These are phyloP conservation scores for Conchocele bisecta DNA, from an alignment of 2,888 invertebrate species.

Conservation along the genomic window DNA sequence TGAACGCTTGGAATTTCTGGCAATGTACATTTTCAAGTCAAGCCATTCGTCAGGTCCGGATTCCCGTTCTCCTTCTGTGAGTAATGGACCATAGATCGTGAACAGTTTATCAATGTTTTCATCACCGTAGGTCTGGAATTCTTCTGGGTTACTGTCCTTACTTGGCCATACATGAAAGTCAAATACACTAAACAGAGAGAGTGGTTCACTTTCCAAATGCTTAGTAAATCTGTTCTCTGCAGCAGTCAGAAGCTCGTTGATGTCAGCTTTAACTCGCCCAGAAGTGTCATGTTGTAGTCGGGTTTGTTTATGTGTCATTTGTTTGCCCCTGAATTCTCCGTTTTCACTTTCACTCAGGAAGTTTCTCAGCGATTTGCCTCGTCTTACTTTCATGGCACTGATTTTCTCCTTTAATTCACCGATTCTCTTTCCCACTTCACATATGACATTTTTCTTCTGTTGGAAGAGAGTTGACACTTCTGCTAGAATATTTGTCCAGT, in stretches of 20 bases:
- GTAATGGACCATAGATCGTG: neutral
- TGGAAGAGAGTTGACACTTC: constrained; percentile 18
- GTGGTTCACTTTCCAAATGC: too few species aligned
- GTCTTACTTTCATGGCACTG: neutral
- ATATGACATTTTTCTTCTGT: constrained; percentile 1
- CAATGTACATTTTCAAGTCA: constrained; percentile 1
- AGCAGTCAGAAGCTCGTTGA: neutral
- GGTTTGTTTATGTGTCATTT: neutral
- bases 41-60: neutral
- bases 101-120: constrained; percentile 16
- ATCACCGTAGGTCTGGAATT: constrained; percentile 12
- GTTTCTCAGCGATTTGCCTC: neutral
- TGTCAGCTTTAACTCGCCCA: neutral
- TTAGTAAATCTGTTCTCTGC: neutral
- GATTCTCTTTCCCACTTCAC: constrained; percentile 3
- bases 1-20: neutral
- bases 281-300: neutral
- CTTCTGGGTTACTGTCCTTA: neutral
- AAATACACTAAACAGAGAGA: too few species aligned
- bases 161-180: too few species aligned
- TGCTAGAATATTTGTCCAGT: constrained; percentile 2
- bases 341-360: neutral
- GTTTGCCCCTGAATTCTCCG: neutral
- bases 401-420: constrained; percentile 8
- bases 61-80: neutral